Conservation (phyloP, 1,140 invertebrate species). For the Nautilus pompilius region DNA sequence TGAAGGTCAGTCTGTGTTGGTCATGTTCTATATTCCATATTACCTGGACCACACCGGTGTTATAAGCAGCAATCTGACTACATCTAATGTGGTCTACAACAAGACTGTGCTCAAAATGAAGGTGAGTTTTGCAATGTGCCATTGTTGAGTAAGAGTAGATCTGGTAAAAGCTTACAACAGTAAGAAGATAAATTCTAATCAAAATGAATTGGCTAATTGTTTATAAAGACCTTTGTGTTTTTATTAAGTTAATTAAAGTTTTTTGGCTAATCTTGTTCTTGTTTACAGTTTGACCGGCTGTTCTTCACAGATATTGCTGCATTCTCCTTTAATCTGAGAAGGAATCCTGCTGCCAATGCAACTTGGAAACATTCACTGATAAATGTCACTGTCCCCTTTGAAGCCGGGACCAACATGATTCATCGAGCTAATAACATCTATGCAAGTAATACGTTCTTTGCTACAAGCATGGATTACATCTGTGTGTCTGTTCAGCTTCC, state of each 20-base stretch:
- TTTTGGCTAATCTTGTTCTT: not conserved
- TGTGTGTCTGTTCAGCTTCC: not conserved
- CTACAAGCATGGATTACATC: not conserved
- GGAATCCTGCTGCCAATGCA: slow-evolving; percentile 7
- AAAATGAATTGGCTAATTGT: not conserved
- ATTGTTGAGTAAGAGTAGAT: not conserved
- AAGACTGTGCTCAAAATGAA: slow-evolving; percentile 6
- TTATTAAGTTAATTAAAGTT: not conserved
- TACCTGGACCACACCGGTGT: slow-evolving; percentile 12
- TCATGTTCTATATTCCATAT: slow-evolving; percentile 27
- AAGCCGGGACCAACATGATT: slow-evolving; percentile 10
- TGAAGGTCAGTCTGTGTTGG: slow-evolving; percentile 22
- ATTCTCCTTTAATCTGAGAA: slow-evolving; percentile 12
- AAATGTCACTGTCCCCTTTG: slow-evolving; percentile 10
- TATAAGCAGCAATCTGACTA: not conserved
- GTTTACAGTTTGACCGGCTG: slow-evolving; percentile 19
- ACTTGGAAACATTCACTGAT: slow-evolving; percentile 9
- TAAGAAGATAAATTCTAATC: not conserved
- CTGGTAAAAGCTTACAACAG: not conserved
- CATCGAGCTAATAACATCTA: not conserved
- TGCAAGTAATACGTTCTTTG: slow-evolving; percentile 1
- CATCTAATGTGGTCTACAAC: not conserved
- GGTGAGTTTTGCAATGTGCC: slow-evolving; percentile 8
- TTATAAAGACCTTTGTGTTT: not conserved
- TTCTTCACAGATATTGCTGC: slow-evolving; percentile 19